Conservation (phyloP, 2,113 vertebrate species). For the Eublepharis macularius region DNA sequence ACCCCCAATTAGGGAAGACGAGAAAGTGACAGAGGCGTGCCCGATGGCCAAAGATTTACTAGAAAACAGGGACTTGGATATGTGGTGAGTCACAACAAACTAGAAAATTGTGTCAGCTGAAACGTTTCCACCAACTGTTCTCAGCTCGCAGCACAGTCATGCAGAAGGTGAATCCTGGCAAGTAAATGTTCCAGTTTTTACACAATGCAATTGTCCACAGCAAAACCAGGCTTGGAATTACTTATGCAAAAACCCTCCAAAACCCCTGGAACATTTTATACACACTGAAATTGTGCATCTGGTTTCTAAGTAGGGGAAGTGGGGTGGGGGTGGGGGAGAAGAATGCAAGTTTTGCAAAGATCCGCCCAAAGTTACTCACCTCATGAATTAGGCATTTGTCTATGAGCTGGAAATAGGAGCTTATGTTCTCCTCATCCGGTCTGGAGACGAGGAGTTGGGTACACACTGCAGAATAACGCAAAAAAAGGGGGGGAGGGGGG, state of each 20-base stretch:
- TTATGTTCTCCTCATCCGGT: constrained; percentile 97
- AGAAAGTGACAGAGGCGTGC: no score
- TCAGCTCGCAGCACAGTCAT: no score
- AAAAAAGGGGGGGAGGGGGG: constrained; percentile 1
- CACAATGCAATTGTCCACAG: no score
- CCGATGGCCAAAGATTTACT: background rate
- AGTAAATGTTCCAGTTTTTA: no score
- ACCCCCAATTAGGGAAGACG: background rate
- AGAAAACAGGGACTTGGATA: background rate
- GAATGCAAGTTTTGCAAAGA: constrained; percentile 56
- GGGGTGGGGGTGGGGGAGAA: background rate
- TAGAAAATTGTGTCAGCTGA: background rate
- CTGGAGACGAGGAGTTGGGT: constrained; percentile 97
- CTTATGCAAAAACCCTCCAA: no score
- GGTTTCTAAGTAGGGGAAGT: background rate
- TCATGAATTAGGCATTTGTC: constrained; percentile 98
- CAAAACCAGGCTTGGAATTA: no score
- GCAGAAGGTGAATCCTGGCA: no score
- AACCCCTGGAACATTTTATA: no score
- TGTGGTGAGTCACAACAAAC: background rate
- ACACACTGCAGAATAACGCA: constrained; percentile 80
- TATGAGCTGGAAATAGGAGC: constrained; percentile 97
- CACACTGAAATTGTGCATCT: no score
- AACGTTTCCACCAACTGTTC: no score
- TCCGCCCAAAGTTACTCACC: constrained; percentile 74